Conservation (phyloP, 2,888 invertebrate genomes). For the Eristalis pertinax region DNA sequence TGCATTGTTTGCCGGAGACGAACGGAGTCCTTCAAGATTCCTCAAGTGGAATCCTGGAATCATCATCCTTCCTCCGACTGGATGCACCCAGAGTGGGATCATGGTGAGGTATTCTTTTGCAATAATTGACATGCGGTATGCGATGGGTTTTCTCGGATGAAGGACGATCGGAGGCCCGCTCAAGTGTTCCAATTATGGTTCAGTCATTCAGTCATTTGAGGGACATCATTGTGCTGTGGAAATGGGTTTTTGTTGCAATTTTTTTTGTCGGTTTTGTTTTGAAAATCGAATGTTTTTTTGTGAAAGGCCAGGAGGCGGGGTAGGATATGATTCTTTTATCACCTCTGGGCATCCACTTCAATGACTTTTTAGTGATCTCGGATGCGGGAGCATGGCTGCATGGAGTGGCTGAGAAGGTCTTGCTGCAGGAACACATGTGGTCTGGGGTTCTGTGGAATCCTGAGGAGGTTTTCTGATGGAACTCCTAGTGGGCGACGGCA, state of each 20-base stretch:
- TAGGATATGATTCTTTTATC: slow-evolving; percentile 3
- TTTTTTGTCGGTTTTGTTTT: neutral
- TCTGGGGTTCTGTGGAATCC: neutral
- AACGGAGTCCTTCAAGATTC: neutral
- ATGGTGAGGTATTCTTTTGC: slow-evolving; percentile 55
- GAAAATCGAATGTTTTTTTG: neutral
- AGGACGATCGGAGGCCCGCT: slow-evolving; percentile 2
- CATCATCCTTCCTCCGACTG: neutral
- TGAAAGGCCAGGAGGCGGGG: neutral
- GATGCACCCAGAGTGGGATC: slow-evolving; percentile 17
- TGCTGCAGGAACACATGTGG: neutral
- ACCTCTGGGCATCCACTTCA: neutral
- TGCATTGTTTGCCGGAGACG: neutral
- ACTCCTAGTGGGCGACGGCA: neutral
- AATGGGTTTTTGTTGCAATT: neutral
- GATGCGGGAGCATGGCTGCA: neutral
- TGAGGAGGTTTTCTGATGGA: neutral
- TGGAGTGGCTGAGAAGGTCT: neutral
- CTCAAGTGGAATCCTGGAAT: slow-evolving; percentile 47
- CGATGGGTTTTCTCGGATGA: neutral
- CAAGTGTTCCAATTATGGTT: slow-evolving; percentile 53
- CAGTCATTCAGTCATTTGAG: neutral
- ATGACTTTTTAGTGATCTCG: neutral
- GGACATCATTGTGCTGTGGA: neutral
- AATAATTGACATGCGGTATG: slow-evolving; percentile 59